A percentile compares a stretch with the other conserved stretches of the same genome.
These are phyloP conservation scores for Valencia hispanica DNA, from an alignment of 2,797 vertebrate genomes.

Conservation along the genomic window DNA sequence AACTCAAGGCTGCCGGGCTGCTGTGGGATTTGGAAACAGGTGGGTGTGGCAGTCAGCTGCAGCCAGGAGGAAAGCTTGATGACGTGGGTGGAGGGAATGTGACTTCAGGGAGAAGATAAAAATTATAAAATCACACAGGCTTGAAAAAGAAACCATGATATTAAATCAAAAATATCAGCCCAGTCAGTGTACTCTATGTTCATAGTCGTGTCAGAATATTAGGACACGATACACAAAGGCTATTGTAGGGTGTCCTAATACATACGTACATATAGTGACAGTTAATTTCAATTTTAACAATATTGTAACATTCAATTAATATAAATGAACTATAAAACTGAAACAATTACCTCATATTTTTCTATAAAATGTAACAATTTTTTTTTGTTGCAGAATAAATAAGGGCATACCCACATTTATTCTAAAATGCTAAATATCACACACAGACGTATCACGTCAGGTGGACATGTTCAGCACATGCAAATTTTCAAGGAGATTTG, in stretches of 20 bases:
- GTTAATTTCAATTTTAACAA: not conserved
- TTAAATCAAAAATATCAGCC: constrained; percentile 28
- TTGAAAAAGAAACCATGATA: not conserved
- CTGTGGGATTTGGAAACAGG: constrained; percentile 20
- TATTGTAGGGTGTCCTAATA: not conserved
- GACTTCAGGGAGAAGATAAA: not conserved
- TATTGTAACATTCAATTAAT: not conserved
- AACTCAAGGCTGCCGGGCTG: not conserved
- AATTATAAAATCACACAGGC: constrained; percentile 1
- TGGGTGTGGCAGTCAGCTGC: constrained; percentile 7
- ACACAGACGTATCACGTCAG: no score
- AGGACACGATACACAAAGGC: not conserved
- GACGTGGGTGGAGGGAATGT: not conserved
- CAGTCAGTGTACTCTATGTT: constrained; percentile 46
- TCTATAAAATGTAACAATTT: not conserved
- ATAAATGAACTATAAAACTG: not conserved
- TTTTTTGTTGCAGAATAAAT: not conserved
- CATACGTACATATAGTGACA: no score
- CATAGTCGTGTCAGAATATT: not conserved
- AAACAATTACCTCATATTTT: not conserved
- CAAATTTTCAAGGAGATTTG: not conserved
- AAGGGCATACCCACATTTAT: not conserved
- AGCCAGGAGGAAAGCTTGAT: not conserved
- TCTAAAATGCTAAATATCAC: not conserved
- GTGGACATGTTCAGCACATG: not conserved